phyloP scores from a whole-genome alignment of 2,113 vertebrate genomes.

The Philantomba maxwellii region DNA sequence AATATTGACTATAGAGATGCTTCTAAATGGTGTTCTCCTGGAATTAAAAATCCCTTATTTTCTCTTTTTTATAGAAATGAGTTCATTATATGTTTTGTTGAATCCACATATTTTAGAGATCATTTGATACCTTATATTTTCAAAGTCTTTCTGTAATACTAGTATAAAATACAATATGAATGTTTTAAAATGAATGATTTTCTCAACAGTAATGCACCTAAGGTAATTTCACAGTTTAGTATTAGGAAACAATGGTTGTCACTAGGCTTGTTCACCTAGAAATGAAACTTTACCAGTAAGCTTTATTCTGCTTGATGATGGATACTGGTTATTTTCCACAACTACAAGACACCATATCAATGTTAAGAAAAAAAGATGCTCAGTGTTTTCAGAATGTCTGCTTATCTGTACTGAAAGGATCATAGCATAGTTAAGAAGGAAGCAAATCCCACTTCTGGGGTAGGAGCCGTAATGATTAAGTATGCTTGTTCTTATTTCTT shows the following conservation, averaged over 20 bases:
- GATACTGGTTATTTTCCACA: background rate
- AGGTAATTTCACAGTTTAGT: background rate
- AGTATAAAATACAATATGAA: background rate
- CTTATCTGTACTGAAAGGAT: background rate
- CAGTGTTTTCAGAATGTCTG: background rate
- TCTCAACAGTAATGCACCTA: background rate
- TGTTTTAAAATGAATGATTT: constrained; percentile 3
- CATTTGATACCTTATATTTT: background rate
- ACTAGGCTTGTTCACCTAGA: background rate
- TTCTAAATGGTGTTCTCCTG: background rate
- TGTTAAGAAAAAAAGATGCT: background rate
- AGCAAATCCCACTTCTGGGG: background rate
- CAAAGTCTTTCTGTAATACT: background rate
- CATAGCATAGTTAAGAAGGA: background rate
- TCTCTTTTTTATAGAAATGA: background rate
- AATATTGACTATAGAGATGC: background rate
- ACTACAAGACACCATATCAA: background rate
- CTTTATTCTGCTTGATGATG: background rate
- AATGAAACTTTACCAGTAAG: background rate
- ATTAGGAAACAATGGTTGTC: background rate
- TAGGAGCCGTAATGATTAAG: background rate
- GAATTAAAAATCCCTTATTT: background rate
- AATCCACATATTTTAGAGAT: background rate
- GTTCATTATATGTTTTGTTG: constrained; percentile 3
- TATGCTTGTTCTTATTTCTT: background rate